Percentiles rank a stretch among this genome's conserved stretches.
Conservation (phyloP, 2,113 vertebrate genomes). For the Anhinga anhinga region DNA sequence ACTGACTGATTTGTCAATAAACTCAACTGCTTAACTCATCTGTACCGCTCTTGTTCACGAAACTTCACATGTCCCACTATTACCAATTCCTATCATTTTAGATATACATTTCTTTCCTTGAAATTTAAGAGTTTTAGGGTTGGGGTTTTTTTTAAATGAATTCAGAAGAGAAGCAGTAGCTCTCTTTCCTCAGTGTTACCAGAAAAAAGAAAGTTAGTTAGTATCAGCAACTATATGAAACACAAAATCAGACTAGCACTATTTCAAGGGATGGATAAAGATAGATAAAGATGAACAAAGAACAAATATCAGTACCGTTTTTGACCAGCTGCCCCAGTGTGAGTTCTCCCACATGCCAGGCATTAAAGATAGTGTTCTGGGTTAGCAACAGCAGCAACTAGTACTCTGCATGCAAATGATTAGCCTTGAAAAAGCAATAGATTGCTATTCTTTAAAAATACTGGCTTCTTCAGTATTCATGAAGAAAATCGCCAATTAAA, state of each 20-base stretch:
- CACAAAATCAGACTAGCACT: neutral
- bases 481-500: neutral
- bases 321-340: neutral
- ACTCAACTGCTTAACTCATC: neutral
- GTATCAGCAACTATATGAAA: neutral
- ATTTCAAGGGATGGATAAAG: neutral
- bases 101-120: neutral
- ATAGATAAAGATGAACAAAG: neutral
- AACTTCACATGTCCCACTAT: neutral
- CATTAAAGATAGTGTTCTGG: neutral
- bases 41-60: neutral
- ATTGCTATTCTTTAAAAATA: neutral
- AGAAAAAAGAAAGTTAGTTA: neutral
- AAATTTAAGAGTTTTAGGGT: neutral
- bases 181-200: neutral
- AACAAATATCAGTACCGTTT: neutral
- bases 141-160: neutral
- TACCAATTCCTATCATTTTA: neutral
- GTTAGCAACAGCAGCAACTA: neutral
- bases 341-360: neutral
- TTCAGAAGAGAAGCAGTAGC: neutral
- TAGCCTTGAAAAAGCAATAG: neutral
- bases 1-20: neutral
- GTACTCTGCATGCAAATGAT: neutral
- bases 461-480: neutral